Percentiles rank a stretch among this genome's conserved stretches.
These are phyloP conservation scores for Himantopus leucocephalus DNA, from an alignment of 2,113 vertebrate species.

Conservation along the genomic window DNA sequence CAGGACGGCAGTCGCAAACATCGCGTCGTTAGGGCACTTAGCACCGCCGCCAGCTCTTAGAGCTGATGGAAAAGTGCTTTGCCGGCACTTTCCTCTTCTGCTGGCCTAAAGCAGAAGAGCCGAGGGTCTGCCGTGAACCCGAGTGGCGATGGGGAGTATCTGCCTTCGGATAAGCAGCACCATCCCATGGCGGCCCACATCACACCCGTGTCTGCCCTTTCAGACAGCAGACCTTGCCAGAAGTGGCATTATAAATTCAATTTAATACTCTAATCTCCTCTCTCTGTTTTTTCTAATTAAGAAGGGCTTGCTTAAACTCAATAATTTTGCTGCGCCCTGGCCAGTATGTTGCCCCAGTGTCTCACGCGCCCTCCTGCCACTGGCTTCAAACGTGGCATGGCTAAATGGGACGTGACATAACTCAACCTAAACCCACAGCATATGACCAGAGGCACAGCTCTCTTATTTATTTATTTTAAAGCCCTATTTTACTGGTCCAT, in stretches of 20 bases:
- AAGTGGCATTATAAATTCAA: background rate
- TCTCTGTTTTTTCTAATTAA: background rate
- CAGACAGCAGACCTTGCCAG: background rate
- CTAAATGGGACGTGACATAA: background rate
- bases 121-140: background rate
- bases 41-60: background rate
- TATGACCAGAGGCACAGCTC: background rate
- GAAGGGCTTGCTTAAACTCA: background rate
- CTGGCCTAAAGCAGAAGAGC: background rate
- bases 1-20: background rate
- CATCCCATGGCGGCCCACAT: background rate
- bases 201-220: background rate
- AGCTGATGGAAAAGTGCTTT: background rate
- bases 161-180: background rate
- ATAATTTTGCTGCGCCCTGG: background rate
- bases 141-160: background rate
- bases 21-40: background rate
- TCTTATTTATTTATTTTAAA: background rate
- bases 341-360: accelerated
- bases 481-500: background rate
- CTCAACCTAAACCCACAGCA: background rate
- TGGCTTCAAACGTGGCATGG: background rate
- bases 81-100: background rate
- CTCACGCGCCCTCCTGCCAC: background rate
- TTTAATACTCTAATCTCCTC: background rate